phyloP scores from a whole-genome alignment of 1,140 invertebrate genomes.

The Solenopsis fugax region DNA sequence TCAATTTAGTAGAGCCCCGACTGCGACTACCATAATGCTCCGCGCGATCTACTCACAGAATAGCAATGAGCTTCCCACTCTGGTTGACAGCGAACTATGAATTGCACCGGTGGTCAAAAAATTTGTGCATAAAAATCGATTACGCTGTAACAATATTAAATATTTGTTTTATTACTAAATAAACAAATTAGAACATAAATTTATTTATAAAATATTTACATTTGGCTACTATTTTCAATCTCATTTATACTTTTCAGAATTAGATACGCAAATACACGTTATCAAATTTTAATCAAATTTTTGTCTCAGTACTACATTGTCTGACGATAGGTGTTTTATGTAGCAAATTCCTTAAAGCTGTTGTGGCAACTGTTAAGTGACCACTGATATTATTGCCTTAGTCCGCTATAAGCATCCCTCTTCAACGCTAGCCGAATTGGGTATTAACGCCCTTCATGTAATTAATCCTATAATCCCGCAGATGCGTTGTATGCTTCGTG shows the following conservation, averaged over 20 bases:
- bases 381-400: constrained; percentile 69
- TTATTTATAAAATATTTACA: not conserved
- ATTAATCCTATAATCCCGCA: constrained; percentile 85
- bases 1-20: constrained; percentile 85
- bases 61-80: constrained; percentile 83
- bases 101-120: constrained; percentile 59
- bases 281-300: not conserved
- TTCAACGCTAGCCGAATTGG: constrained; percentile 80
- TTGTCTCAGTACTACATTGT: not conserved
- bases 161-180: not conserved
- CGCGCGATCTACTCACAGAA: constrained; percentile 79
- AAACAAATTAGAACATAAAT: not conserved
- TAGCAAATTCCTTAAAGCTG: constrained; percentile 28
- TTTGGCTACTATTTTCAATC: not conserved
- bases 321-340: not conserved
- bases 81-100: constrained; percentile 47
- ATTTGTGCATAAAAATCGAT: constrained; percentile 31
- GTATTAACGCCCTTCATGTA: constrained; percentile 84
- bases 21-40: constrained; percentile 82
- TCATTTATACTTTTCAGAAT: not conserved
- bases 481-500: constrained; percentile 76
- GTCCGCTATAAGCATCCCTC: constrained; percentile 79
- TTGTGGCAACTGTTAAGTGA: constrained; percentile 51
- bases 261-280: not conserved
- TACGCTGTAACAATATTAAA: constrained; percentile 32